Conservation (phyloP, 2,888 invertebrate genomes). For the Pseudococcus longispinus region DNA sequence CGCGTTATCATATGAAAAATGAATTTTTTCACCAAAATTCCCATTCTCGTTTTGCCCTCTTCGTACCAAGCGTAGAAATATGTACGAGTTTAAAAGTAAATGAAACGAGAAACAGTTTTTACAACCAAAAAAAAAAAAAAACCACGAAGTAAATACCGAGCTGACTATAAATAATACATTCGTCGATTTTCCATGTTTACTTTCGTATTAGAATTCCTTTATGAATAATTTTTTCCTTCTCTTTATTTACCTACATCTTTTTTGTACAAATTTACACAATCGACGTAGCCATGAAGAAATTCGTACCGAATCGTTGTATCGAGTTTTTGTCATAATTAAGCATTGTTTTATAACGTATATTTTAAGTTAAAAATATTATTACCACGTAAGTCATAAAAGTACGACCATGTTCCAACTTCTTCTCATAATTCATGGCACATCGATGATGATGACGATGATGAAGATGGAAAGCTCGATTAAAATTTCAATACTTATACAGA, state of each 20-base stretch:
- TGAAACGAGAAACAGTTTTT: not conserved
- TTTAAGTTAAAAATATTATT: not conserved
- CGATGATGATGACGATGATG: not conserved
- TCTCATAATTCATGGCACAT: not conserved
- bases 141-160: too few species aligned
- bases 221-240: not conserved
- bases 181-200: not conserved
- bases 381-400: not conserved
- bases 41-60: not conserved
- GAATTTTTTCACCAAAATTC: not conserved
- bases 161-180: not conserved
- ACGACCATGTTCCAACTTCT: conserved; percentile 6
- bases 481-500: not conserved
- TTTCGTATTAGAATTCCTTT: not conserved
- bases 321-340: not conserved
- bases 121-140: not conserved
- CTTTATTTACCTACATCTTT: not conserved
- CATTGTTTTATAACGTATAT: not conserved
- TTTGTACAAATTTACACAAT: not conserved
- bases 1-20: not conserved
- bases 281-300: not conserved
- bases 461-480: not conserved
- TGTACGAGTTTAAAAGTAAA: not conserved
- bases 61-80: not conserved
- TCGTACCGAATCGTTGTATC: conserved; percentile 10